Evolutionary conservation across 2,888 invertebrate species (phyloP), one percentile per base, ranked within the genome.

Genomic region (Psylliodes chrysocephalus): DNA sequence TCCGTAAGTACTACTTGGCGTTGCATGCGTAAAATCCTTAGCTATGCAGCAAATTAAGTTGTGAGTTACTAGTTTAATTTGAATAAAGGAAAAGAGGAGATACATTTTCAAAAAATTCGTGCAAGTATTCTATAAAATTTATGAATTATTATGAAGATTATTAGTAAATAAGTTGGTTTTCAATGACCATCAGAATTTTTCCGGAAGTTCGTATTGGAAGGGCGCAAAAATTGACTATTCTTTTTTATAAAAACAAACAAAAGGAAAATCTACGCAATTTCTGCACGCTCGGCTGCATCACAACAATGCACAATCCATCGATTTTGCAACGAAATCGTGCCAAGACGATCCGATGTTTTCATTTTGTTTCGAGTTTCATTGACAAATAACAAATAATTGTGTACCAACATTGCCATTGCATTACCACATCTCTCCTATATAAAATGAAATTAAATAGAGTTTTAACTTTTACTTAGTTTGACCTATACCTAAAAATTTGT

Each of bases 311-410:
- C 25, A 49, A 25, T 25, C 28, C 28, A 49, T 49, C 15, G 49
- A 28, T 49, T 49, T 49, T 25, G 49, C 28, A 49, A 49, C 30
- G 15, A 30, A 49, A 49, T 49, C 49, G 49, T 49, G 59, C 59
- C 40, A 49, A 56, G 56, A 57, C 22, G 57, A 63, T 57, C 35
- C 40, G 46, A 35, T 47, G 44, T 57, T 53, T 54, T 55, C 49
- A 19, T 17, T 56, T 47, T 33, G 49, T 51, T 61, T 61, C 49
- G 38, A 49, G 47, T 61, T 61, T 62, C 56, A 56, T 63, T 63
- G 62, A 63, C 62, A 63, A 63, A 63, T 52, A 44, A 55, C 54
- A 15, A 61, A 55, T 38, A 25, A 49, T 55, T 63, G 56, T 51
- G 40, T 63, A 63, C 56, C 49, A 44, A 56, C 56, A 49, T 28